Evolutionary conservation across 2,888 invertebrate genomes (phyloP), one percentile per base, ranked within the genome.

Genomic region (Anthrax anthrax): DNA sequence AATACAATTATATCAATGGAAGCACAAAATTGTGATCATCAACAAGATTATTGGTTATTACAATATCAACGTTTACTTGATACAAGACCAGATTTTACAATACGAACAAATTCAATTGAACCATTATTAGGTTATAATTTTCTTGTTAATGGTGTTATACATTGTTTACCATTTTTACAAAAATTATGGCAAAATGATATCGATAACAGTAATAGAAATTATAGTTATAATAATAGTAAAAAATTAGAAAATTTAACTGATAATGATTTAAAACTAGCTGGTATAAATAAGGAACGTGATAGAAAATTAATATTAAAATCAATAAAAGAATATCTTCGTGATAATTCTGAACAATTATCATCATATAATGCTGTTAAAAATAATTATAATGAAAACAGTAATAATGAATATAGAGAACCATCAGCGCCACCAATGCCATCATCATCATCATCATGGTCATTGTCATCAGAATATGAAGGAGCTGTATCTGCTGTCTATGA

Each of bases 41-140:
- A 65, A 50, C 64, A 70, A 2, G 78, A 79, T 58, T 84, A 81
- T 62, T 84, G 84, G 84, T 66, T 85, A 52, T 72, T 76, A 58
- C 89, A 89, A 64, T 91, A 88, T 64, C 90, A 91, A 64, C 76
- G 79, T 54, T 67, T 91, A 39, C 72, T 90, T 60, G 85, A 89
- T 60, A 76, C 77, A 27, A 76, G 81, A 54, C 88, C 89, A 19
- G 75, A 76, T 42, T 67, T 83, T 51, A 65, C 78, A 29, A 74
- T 77, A 58, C 71, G 77, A 45, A 74, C 76, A 50, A 74, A 72
- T 51, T 70, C 72, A 54, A 69, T 85, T 39, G 81, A 84, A 60
- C 81, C 81, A 17, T 59, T 69, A 43, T 67, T 85, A 52, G 80
- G 81, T 23, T 80, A 81, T 62, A 75, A 77, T 56, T 71, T 85